These are phyloP conservation scores for Chroicocephalus ridibundus DNA, from an alignment of 2,113 vertebrate genomes.

Conservation along the genomic window DNA sequence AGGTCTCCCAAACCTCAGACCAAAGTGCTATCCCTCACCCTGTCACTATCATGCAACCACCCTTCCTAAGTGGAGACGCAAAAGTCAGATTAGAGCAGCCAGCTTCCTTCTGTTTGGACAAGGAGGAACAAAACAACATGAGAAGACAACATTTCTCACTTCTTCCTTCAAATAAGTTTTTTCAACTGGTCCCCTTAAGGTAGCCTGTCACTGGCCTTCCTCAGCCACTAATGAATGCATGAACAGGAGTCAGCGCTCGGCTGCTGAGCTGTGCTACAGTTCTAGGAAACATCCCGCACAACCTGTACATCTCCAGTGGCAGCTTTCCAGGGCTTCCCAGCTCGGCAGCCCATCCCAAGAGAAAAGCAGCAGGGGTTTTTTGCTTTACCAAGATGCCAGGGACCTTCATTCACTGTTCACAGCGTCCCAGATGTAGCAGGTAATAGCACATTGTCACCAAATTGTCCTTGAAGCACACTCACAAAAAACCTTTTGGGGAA, in stretches of 20 bases:
- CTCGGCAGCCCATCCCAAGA: background rate
- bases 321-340: background rate
- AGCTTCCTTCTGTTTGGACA: background rate
- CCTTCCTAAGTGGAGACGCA: background rate
- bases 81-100: background rate
- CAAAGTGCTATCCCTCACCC: background rate
- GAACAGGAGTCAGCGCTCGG: background rate
- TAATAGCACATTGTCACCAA: background rate
- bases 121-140: background rate
- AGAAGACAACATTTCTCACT: background rate
- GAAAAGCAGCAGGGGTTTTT: background rate
- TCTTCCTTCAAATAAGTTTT: background rate
- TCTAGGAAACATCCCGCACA: background rate
- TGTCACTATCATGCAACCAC: background rate
- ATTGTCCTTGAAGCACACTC: background rate
- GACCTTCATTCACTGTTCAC: background rate
- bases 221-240: background rate
- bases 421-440: background rate
- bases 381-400: background rate
- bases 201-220: background rate
- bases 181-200: background rate
- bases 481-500: background rate
- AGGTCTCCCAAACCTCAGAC: background rate
- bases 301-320: background rate
- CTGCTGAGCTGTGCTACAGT: background rate